Base-by-base conservation (phyloP, 2,113 vertebrate species). In the Illadopsis cleaveri region DNA sequence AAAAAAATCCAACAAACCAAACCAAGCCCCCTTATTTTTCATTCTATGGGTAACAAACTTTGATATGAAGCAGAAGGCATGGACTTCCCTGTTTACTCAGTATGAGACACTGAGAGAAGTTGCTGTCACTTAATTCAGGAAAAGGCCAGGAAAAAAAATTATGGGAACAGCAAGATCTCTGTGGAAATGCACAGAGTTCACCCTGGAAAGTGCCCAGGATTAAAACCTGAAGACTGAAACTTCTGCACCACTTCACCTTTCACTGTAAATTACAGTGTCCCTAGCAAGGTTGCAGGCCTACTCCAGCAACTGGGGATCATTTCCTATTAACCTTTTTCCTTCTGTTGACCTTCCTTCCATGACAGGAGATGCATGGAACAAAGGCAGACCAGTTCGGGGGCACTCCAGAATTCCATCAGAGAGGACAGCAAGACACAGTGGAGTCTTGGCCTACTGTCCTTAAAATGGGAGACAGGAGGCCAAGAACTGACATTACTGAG, bases 1-100 rank as follows among this genome's bases (percentile, higher is more conserved):
- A 72, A 64, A 64, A 17, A 51, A 51, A 7, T n/a, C 16, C 11
- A 48, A 24, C 15, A 23, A 21, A 44, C 40, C 11, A 53, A 40
- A 71, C 23, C 37, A 77, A 60, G 2, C 10, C 33, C 37, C 25
- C 45, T 60, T 82, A 68, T 89, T 71, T 91, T 60, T 91, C 84
- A 93, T 68, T 82, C 83, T 88, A 77, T 69, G 81, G 45, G 31
- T 68, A 95, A 78, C 64, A 97, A 87, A 73, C 50, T 91, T 56
- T 93, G 53, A 44, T 89, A 92, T 38, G 89, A 80, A 70, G 87
- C 51, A 96, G 84, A 79, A 97, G 44, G 82, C 77, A 71, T 28
- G 37, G 19, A 60, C 37, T 93, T 95, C 48, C 19, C 10, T 82
- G 50, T 35, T 79, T 70, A 87, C 37, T 65, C 37, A 37, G 51